These are phyloP conservation scores for Hypolimnas misippus DNA, from an alignment of 2,888 invertebrate genomes.

Conservation along the genomic window DNA sequence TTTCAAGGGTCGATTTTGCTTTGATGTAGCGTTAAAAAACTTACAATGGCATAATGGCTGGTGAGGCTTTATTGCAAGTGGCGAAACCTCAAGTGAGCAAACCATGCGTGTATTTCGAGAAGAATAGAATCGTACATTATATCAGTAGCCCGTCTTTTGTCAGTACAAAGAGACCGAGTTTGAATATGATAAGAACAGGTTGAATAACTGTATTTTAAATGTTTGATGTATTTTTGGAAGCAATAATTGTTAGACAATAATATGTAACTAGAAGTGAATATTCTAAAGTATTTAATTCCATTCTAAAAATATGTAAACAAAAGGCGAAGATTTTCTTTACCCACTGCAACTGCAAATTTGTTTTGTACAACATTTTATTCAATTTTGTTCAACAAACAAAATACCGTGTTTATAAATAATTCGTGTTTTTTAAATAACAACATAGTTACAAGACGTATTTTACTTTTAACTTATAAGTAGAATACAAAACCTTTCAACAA, in stretches of 20 bases:
- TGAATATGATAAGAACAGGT: conserved; percentile 23
- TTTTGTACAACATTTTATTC: too few relatives aligned
- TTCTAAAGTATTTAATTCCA: too few relatives aligned
- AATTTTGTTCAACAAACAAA: too few relatives aligned
- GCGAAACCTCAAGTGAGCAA: conserved; percentile 76
- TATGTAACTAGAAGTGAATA: too few relatives aligned
- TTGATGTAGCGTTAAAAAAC: conserved; percentile 58
- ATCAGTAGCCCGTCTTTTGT: conserved; percentile 64
- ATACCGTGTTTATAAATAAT: too few relatives aligned
- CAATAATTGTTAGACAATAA: background rate
- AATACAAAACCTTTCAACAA: background rate
- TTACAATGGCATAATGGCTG: conserved; percentile 60
- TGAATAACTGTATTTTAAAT: conserved; percentile 35
- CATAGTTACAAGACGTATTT: background rate
- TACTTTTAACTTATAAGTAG: background rate
- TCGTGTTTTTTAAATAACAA: too few relatives aligned
- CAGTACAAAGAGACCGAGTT: conserved; percentile 64
- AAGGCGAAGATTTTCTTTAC: too few relatives aligned
- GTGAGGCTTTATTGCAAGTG: conserved; percentile 73
- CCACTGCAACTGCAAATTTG: too few relatives aligned
- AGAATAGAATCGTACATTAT: conserved; percentile 56
- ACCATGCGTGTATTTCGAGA: conserved; percentile 65
- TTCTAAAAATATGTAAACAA: too few relatives aligned
- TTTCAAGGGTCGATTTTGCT: conserved; percentile 42
- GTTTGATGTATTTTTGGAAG: conserved; percentile 7